phyloP scores from a whole-genome alignment of 2,113 vertebrate species.

The Podiceps cristatus region DNA sequence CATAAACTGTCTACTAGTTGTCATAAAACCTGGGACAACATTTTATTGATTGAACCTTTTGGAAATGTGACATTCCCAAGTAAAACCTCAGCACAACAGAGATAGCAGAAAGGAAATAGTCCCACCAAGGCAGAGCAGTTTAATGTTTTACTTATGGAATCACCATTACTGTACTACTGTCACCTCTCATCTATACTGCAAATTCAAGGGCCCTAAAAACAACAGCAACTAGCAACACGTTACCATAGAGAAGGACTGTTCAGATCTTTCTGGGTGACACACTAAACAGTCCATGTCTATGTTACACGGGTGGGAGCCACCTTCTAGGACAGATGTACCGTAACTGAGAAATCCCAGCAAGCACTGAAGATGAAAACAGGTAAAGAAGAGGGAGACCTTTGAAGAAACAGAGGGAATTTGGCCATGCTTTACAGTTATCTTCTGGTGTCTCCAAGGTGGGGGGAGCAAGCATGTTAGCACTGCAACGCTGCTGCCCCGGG shows the following conservation, averaged over 20 bases:
- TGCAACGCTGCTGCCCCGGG: not conserved
- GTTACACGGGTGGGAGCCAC: not conserved
- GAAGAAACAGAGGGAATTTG: not conserved
- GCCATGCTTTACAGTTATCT: not conserved
- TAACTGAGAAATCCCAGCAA: not conserved
- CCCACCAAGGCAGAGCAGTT: not conserved
- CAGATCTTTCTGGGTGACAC: not conserved
- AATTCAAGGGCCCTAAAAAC: not conserved
- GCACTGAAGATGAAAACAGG: not conserved
- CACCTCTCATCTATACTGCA: not conserved
- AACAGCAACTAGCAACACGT: not conserved
- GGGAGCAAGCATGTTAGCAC: not conserved
- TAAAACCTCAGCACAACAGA: not conserved
- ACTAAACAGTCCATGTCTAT: not conserved
- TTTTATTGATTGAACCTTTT: not conserved
- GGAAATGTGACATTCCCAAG: not conserved
- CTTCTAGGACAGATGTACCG: not conserved
- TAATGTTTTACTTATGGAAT: not conserved
- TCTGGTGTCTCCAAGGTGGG: not conserved
- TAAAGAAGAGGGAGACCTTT: not conserved
- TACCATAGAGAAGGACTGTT: not conserved
- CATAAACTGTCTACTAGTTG: not conserved
- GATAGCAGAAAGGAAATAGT: not conserved
- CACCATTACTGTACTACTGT: fast-evolving
- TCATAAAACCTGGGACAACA: not conserved